phyloP scores from a whole-genome alignment of 2,113 vertebrate species.

The Prinia subflava region DNA sequence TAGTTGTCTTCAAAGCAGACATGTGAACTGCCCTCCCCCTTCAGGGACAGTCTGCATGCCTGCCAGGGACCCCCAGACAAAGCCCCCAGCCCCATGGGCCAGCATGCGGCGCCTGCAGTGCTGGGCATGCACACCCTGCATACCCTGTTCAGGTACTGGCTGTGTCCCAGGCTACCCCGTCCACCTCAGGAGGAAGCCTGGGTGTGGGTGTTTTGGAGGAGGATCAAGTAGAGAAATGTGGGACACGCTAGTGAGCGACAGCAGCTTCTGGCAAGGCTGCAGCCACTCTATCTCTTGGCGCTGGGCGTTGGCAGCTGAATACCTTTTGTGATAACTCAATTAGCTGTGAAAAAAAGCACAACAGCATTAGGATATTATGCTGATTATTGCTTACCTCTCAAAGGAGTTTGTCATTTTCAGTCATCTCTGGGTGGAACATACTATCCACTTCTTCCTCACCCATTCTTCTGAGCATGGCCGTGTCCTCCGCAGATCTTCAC shows the following conservation, averaged over 20 bases:
- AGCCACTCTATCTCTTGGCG: background rate
- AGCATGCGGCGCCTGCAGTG: rapidly evolving
- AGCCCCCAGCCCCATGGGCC: background rate
- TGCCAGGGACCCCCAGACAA: background rate
- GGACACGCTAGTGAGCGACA: background rate
- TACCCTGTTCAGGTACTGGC: background rate
- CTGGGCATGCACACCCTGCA: background rate
- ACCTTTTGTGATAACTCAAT: background rate
- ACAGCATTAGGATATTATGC: background rate
- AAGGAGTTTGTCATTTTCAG: background rate
- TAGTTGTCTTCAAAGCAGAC: background rate
- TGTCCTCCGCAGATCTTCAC: background rate
- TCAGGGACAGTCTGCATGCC: background rate
- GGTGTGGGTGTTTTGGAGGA: background rate
- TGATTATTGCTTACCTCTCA: background rate
- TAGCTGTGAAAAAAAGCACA: conserved; percentile 4
- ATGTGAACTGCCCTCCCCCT: background rate
- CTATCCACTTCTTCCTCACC: background rate
- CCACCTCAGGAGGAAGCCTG: background rate
- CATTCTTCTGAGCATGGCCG: rapidly evolving
- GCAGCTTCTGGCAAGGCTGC: background rate
- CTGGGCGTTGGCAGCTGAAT: background rate
- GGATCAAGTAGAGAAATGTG: background rate
- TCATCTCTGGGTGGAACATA: background rate
- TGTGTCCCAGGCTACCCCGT: background rate